Conservation (phyloP, 2,113 vertebrate species). For the Serinus canaria region DNA sequence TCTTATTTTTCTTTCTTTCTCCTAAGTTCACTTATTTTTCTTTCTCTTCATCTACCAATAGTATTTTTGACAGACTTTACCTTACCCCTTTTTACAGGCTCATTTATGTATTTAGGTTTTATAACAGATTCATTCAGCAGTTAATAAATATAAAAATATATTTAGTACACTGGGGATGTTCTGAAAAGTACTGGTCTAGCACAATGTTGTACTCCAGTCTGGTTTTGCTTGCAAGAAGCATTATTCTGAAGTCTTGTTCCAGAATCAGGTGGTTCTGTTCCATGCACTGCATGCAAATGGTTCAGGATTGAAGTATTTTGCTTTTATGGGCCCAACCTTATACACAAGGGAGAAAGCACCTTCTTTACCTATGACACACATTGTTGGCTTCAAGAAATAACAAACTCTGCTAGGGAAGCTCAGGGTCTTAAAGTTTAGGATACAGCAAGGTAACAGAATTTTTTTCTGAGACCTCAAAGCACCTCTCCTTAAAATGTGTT, state of each 20-base stretch:
- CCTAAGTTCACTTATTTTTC: not conserved
- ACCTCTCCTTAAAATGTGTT: not conserved
- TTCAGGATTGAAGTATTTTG: not conserved
- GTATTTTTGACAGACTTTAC: not conserved
- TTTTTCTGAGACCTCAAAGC: not conserved
- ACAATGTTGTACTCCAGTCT: not conserved
- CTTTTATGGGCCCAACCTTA: not conserved
- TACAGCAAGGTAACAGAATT: not conserved
- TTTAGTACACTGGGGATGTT: not conserved
- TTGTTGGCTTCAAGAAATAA: not conserved
- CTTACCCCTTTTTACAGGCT: not conserved
- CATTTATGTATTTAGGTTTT: not conserved
- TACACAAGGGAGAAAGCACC: not conserved
- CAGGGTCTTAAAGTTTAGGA: not conserved
- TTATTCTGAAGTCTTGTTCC: not conserved
- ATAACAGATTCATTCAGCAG: not conserved
- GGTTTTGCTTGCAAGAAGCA: not conserved
- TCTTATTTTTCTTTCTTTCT: no score
- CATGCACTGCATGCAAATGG: not conserved
- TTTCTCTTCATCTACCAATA: not conserved
- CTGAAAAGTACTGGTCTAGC: not conserved
- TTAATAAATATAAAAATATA: not conserved
- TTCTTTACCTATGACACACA: not conserved
- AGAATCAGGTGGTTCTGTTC: not conserved
- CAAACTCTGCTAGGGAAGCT: not conserved